Evolutionary conservation across 2,888 invertebrate genomes (phyloP).

Genomic region (Asteroscopus sphinx): DNA sequence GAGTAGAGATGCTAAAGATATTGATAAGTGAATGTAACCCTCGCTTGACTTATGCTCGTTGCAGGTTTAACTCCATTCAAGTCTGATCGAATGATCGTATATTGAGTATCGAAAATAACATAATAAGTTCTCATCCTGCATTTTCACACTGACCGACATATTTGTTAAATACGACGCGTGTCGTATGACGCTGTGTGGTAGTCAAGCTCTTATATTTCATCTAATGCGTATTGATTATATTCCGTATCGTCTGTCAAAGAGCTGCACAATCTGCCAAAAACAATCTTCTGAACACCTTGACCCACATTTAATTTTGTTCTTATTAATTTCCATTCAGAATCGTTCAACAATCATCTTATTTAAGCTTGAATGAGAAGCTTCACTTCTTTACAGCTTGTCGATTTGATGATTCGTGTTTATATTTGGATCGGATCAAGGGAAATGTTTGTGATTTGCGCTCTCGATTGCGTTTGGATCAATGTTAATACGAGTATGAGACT

Average conservation of each 20-base stretch:
- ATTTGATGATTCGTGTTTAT: slow-evolving; percentile 6
- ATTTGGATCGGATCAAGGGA: slow-evolving; percentile 23
- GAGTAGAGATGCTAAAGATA: too few relatives aligned
- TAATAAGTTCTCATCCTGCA: neutral
- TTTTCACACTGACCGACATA: slow-evolving; percentile 8
- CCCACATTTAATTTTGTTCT: slow-evolving; percentile 15
- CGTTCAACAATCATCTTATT: slow-evolving; percentile 12
- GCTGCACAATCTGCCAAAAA: neutral
- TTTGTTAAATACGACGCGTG: slow-evolving; percentile 12
- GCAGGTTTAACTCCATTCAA: neutral
- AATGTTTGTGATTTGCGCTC: slow-evolving; percentile 38
- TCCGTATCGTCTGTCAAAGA: slow-evolving; percentile 13
- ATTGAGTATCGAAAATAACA: slow-evolving; percentile 1
- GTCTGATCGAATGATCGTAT: neutral
- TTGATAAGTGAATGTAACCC: neutral
- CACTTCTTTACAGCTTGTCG: neutral
- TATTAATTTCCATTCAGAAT: slow-evolving; percentile 5
- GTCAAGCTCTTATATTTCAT: slow-evolving; percentile 8
- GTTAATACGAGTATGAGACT: slow-evolving; percentile 45
- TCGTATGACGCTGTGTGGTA: neutral
- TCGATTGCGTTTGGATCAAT: slow-evolving; percentile 46
- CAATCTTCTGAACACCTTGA: slow-evolving; percentile 4
- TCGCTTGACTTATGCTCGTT: neutral
- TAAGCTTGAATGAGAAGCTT: slow-evolving; percentile 19
- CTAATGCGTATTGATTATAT: neutral